Base-by-base conservation (phyloP, 2,113 vertebrate genomes). In the Holacanthus passer region DNA sequence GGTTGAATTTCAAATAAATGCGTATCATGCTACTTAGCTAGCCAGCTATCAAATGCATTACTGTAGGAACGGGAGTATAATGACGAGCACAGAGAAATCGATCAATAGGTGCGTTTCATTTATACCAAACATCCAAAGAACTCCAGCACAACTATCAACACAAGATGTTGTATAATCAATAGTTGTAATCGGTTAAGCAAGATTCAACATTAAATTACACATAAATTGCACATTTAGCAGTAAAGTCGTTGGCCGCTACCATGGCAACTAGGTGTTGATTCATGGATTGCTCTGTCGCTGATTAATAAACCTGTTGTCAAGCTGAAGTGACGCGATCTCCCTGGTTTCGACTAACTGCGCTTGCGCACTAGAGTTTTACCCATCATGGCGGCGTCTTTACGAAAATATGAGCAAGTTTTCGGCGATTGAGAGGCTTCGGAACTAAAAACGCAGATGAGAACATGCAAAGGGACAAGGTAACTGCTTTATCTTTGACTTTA, bases 391-490 rank as follows among this genome's bases (percentile, higher is more conserved):
- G 86, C 77, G 88, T 90, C 67, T 63, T 64, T 82, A 86, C 37
- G 85, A 77, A 75, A 73, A 43, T 73, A 50, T 67, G 29, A 78
- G 77, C 22, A 64, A 13, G 3, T 76, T 77, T 82, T 69, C 1
- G 0, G 53, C 29, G 3, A 63, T 52, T 63, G 13, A 62, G 52
- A 32, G 39, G 35, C 47, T 74, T 50, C 0, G 52, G 13, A 59
- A 29, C 7, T 2, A 11, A 12, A 63, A 59, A 52, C 7, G 39
- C 35, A 9, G 14, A 65, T 22, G 75, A 37, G 32, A 90, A 62
- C 11, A 96, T 96, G 95, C 62, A 91, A 9, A 81, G 83, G 7
- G 91, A 93, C 3, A 95, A 95, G 93, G 94, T 95, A 87, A 73
- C 48, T 31, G 8, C 4, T 63, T 55, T 2, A n/a, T 17, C 2